These are phyloP conservation scores for Regulus satrapa DNA, from an alignment of 2,113 vertebrate genomes.

Conservation along the genomic window DNA sequence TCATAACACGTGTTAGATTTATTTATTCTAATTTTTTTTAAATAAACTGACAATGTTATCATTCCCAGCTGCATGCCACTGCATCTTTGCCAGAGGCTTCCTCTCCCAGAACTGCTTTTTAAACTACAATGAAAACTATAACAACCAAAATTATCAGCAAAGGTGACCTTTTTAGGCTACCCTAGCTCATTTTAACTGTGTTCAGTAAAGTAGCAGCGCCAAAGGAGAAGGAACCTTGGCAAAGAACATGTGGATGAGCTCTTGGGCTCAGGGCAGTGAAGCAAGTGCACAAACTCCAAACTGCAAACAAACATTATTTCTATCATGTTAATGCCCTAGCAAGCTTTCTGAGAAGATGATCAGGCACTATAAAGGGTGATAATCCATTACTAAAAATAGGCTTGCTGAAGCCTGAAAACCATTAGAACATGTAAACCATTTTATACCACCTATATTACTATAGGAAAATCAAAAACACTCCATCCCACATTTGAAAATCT, in stretches of 20 bases:
- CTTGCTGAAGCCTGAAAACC: constrained; percentile 20
- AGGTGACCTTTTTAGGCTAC: neutral
- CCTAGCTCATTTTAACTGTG: neutral
- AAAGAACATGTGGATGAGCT: neutral
- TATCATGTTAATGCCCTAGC: constrained; percentile 5
- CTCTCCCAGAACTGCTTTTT: neutral
- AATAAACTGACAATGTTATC: neutral
- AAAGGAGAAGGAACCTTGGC: neutral
- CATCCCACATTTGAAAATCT: neutral
- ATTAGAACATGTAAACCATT: neutral
- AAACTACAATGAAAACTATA: neutral
- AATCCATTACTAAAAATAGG: constrained; percentile 58
- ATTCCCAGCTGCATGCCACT: neutral
- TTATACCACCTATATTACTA: neutral
- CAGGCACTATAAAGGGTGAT: constrained; percentile 48
- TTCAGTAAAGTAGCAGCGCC: neutral
- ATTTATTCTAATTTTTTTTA: neutral
- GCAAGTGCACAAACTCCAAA: neutral
- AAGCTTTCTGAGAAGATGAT: constrained; percentile 53
- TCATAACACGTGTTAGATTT: neutral
- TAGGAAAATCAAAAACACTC: neutral
- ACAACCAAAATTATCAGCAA: too few species aligned
- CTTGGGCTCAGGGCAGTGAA: neutral
- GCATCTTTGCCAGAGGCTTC: neutral
- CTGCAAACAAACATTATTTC: neutral